A percentile compares a stretch with the other conserved stretches of the same genome.
Conservation (phyloP, 2,113 vertebrate species). For the Oxyruncus cristatus region DNA sequence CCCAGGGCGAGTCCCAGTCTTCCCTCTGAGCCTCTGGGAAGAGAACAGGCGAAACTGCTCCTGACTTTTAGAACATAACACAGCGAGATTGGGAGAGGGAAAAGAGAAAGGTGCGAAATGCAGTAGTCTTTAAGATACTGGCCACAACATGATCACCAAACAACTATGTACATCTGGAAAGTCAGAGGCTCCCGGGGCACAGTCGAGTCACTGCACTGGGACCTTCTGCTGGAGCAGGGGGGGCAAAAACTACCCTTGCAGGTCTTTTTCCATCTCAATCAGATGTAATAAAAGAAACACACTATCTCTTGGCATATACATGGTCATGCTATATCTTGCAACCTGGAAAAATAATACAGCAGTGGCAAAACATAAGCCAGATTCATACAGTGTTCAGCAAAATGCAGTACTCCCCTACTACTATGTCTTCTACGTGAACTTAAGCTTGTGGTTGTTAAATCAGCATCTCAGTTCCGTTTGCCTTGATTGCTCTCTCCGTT, state of each 20-base stretch:
- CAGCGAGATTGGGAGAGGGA: not conserved
- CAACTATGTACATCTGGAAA: constrained; percentile 41
- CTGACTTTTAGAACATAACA: not conserved
- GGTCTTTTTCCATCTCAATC: not conserved
- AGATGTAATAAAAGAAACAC: constrained; percentile 22
- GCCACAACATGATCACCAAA: constrained; percentile 52
- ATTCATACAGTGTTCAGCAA: constrained; percentile 64
- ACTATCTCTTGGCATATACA: not conserved
- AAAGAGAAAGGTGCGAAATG: constrained; percentile 53
- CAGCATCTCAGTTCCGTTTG: constrained; percentile 65
- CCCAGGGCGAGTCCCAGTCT: not conserved
- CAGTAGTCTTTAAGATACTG: constrained; percentile 62
- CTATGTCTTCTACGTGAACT: constrained; percentile 1
- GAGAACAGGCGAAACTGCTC: not conserved
- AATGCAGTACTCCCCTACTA: constrained; percentile 34
- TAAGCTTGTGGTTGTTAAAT: not conserved
- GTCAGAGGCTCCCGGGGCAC: not conserved
- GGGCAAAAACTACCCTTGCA: not conserved
- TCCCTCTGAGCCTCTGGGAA: not conserved
- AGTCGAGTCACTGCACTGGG: not conserved
- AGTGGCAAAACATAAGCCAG: constrained; percentile 75
- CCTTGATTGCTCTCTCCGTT: constrained; percentile 79
- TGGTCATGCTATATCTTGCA: constrained; percentile 31
- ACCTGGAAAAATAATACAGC: constrained; percentile 75
- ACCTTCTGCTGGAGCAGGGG: not conserved